Percentiles rank a stretch among this genome's conserved stretches.
Evolutionary conservation across 2,113 vertebrate genomes (phyloP).

Genomic region (Cercopithecus mona): DNA sequence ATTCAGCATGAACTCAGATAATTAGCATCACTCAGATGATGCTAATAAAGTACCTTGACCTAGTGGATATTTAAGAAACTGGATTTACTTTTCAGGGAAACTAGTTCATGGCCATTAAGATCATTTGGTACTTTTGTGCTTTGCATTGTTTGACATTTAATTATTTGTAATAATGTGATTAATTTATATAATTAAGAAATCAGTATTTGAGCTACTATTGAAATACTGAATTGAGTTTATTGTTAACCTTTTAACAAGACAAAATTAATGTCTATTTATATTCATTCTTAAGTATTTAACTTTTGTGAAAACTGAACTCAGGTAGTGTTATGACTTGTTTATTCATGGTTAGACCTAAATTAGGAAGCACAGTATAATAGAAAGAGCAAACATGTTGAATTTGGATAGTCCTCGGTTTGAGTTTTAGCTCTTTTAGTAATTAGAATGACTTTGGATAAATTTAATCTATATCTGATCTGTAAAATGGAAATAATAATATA

Average conservation of each 20-base stretch:
- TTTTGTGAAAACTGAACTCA: background rate
- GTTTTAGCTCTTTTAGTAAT: background rate
- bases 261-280: background rate
- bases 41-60: background rate
- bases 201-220: background rate
- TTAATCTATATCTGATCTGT: background rate
- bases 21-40: background rate
- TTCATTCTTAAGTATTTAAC: background rate
- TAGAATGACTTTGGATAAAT: background rate
- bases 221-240: conserved; percentile 20
- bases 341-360: background rate
- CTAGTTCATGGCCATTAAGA: background rate
- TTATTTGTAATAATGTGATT: conserved; percentile 10
- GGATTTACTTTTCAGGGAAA: background rate
- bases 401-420: background rate
- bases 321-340: background rate
- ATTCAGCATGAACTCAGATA: background rate
- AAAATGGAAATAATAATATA: background rate
- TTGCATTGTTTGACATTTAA: conserved; percentile 4
- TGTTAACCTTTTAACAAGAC: background rate
- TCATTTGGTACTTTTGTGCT: conserved; percentile 8
- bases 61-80: background rate
- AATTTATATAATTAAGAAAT: background rate
- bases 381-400: conserved; percentile 8
- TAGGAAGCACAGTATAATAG: background rate